phyloP scores from a whole-genome alignment of 2,113 vertebrate species.

The Cyrtonyx montezumae region DNA sequence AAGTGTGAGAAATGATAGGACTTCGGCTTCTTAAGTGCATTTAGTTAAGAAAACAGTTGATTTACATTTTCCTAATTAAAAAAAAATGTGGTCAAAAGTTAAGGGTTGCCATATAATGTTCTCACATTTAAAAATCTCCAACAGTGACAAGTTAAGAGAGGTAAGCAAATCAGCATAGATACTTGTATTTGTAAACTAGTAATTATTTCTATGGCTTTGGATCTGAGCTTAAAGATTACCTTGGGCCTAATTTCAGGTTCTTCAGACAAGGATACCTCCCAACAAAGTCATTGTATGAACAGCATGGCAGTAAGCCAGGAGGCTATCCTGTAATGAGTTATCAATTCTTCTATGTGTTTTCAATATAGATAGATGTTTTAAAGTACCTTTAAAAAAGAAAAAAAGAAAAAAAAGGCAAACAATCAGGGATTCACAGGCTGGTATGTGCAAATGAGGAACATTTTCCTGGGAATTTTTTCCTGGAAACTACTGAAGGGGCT shows the following conservation, averaged over 20 bases:
- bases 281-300: neutral
- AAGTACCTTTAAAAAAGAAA: neutral
- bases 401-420: neutral
- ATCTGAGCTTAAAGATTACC: neutral
- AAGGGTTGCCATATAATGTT: neutral
- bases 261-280: neutral
- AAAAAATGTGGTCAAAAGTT: neutral
- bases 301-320: conserved; percentile 3
- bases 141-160: neutral
- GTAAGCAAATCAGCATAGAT: neutral
- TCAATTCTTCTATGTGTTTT: neutral
- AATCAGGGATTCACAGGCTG: neutral
- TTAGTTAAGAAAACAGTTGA: neutral
- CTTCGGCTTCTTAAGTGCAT: neutral
- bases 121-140: neutral
- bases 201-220: neutral
- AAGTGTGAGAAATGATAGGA: neutral
- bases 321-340: neutral
- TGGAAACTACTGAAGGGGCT: neutral
- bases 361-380: neutral
- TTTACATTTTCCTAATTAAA: neutral
- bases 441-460: neutral
- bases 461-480: neutral
- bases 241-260: neutral
- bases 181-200: neutral